Evolutionary conservation across 2,113 vertebrate genomes (phyloP).

Genomic region (Nanorana parkeri): DNA sequence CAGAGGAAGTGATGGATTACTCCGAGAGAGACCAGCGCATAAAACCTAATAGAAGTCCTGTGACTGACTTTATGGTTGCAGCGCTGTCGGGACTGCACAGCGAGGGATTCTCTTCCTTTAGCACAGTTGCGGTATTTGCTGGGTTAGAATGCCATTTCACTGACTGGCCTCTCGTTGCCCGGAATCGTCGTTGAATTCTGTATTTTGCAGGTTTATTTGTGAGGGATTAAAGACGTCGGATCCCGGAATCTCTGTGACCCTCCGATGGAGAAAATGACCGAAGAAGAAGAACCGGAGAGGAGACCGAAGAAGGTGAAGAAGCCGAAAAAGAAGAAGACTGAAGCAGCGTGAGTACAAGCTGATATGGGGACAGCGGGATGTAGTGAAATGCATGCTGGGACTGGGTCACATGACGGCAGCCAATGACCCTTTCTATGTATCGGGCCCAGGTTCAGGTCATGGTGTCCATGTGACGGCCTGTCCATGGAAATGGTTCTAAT

Average conservation of each 20-base stretch:
- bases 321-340: neutral
- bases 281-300: neutral
- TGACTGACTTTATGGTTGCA: neutral
- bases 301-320: slow-evolving; percentile 11
- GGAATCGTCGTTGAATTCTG: neutral
- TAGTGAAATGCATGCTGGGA: no score
- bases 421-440: neutral
- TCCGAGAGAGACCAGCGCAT: no score
- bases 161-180: neutral
- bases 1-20: no score
- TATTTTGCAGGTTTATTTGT: neutral
- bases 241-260: no score
- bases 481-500: no score
- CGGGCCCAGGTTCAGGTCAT: no score
- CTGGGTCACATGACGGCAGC: neutral
- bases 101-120: neutral
- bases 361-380: no score
- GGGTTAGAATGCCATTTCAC: neutral
- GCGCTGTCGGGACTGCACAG: neutral
- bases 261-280: neutral
- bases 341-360: neutral
- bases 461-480: no score
- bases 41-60: neutral
- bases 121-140: neutral
- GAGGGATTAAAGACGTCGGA: neutral